These are phyloP conservation scores for Pagrus major DNA, from an alignment of 2,113 vertebrate species.

Conservation along the genomic window DNA sequence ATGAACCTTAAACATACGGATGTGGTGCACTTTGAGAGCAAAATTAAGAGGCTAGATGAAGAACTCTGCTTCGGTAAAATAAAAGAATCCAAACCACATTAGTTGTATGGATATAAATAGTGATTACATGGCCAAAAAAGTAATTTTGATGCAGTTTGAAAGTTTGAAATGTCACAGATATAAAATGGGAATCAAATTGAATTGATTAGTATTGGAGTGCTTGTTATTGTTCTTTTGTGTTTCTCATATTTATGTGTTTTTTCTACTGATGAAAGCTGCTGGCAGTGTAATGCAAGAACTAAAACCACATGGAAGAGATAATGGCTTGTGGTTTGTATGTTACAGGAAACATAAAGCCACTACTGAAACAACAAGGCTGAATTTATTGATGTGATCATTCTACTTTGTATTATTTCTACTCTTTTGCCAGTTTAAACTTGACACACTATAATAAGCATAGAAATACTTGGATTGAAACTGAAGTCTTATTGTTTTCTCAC, in stretches of 20 bases:
- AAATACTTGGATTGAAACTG: neutral
- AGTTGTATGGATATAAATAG: too few species aligned
- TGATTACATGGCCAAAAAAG: too few species aligned
- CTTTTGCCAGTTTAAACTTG: neutral
- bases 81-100: neutral
- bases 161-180: neutral
- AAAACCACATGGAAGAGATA: constrained; percentile 23
- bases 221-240: constrained; percentile 26
- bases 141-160: neutral
- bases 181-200: constrained; percentile 4
- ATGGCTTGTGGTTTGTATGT: constrained; percentile 24
- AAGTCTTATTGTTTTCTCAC: neutral
- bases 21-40: too few species aligned
- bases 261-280: neutral
- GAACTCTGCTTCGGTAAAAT: too few species aligned
- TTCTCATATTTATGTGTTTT: neutral
- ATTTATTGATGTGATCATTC: neutral
- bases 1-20: constrained; percentile 1
- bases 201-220: neutral
- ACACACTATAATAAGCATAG: neutral
- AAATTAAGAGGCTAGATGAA: too few species aligned
- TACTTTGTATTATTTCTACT: neutral
- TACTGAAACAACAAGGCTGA: neutral
- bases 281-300: constrained; percentile 7
- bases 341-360: constrained; percentile 33